Evolutionary conservation across 2,888 invertebrate genomes (phyloP).

Genomic region (Pollenia labialis): DNA sequence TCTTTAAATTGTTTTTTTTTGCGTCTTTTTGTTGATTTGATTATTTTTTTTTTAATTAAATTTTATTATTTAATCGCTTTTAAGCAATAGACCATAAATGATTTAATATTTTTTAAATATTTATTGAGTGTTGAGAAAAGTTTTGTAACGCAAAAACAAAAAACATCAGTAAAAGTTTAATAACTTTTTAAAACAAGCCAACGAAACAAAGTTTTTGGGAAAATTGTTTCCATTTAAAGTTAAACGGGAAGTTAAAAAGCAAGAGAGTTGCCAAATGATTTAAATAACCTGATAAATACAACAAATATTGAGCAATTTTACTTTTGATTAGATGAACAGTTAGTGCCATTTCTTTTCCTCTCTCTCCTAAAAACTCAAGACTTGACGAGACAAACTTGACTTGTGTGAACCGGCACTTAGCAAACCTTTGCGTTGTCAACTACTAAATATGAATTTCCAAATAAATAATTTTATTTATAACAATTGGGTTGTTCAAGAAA

Average conservation of each 20-base stretch:
- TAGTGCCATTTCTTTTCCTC: too few species aligned
- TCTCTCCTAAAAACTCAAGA: too few species aligned
- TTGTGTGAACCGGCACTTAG: too few species aligned
- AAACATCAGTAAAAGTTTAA: slow-evolving; percentile 39
- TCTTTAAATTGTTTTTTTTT: slow-evolving; percentile 9
- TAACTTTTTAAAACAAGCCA: slow-evolving; percentile 28
- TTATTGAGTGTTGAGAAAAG: slow-evolving; percentile 36
- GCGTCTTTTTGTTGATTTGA: slow-evolving; percentile 17
- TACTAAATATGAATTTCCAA: too few species aligned
- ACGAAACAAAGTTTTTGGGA: background rate
- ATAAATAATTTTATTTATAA: too few species aligned
- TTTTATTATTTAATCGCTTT: slow-evolving; percentile 58
- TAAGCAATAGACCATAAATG: slow-evolving; percentile 60
- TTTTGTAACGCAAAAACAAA: background rate
- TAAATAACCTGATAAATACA: too few species aligned
- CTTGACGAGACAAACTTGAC: too few species aligned
- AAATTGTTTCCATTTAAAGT: background rate
- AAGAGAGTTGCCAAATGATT: background rate
- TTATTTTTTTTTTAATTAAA: slow-evolving; percentile 52
- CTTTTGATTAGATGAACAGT: too few species aligned
- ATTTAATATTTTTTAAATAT: slow-evolving; percentile 43
- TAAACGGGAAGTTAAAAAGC: slow-evolving; percentile 8
- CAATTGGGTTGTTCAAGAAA: too few species aligned
- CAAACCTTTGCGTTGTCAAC: too few species aligned
- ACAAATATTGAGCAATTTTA: too few species aligned